A percentile compares a stretch with the other conserved stretches of the same genome.
phyloP scores from a whole-genome alignment of 1,140 invertebrate species.

The Caenorhabditis inopinata region DNA sequence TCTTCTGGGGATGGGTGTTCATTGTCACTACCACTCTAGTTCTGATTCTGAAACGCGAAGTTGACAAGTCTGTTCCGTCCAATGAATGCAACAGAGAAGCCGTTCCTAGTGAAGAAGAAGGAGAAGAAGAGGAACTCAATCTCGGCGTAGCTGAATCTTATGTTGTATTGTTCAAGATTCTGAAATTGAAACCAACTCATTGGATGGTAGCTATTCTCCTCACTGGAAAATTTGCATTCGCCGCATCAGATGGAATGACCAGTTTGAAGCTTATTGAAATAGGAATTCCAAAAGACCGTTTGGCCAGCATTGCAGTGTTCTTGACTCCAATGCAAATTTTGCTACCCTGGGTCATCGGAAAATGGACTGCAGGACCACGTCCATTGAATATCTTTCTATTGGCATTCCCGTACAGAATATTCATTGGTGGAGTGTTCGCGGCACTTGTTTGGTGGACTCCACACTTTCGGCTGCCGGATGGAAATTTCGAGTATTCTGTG shows the following conservation, averaged over 20 bases:
- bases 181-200: conserved; percentile 79
- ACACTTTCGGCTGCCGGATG: conserved; percentile 71
- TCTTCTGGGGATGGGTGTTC: conserved; percentile 92
- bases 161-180: conserved; percentile 78
- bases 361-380: conserved; percentile 82
- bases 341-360: conserved; percentile 82
- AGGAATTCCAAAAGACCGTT: conserved; percentile 89
- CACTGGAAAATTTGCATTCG: conserved; percentile 91
- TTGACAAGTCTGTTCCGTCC: conserved; percentile 64
- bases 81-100: not conserved
- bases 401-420: conserved; percentile 82
- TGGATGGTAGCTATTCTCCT: conserved; percentile 78
- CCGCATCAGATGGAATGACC: conserved; percentile 90
- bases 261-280: conserved; percentile 89
- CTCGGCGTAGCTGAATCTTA: conserved; percentile 80
- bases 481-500: conserved; percentile 77
- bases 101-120: conserved; percentile 47
- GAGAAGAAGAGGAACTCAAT: conserved; percentile 69
- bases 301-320: conserved; percentile 77
- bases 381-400: conserved; percentile 85
- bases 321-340: conserved; percentile 73
- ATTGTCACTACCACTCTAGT: conserved; percentile 85
- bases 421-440: conserved; percentile 81
- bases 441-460: conserved; percentile 82
- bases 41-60: conserved; percentile 84